Base-by-base conservation (phyloP, 64 coral and sea anemone species). In the Orbicella faveolata region DNA sequence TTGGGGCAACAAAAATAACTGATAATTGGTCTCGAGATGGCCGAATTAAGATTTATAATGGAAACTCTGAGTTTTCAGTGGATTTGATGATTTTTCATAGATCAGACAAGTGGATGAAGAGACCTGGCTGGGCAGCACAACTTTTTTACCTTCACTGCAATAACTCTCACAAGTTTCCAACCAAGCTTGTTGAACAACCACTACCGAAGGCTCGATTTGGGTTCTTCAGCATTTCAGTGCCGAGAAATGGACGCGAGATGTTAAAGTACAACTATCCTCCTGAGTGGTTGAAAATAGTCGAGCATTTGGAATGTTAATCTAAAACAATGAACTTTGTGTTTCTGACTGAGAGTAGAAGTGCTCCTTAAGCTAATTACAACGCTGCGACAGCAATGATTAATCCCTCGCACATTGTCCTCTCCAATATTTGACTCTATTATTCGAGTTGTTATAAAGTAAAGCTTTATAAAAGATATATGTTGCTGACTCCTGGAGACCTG, bases 251-350 rank as follows among this genome's bases (percentile, higher is more conserved):
- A 53, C 4, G 10, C 52, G 88, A 89, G 67, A n/a, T 89, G 9
- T 64, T 89, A 1, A 89, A 89, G 11, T 79, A 89, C 19, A 26
- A 79, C 0, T 89, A 89, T 52, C 88, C 75, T 34, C 6, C 79
- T 23, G 52, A 89, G 13, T 89, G 88, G 88, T 89, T 75, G 88
- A 89, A 79, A 44, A 63, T 79, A 35, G 75, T 79, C 10, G 35
- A 77, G 26, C 88, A 75, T 7, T 15, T 11, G 7, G 75, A 73
- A 21, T 89, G 88, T 79, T 87, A 34, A 89, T 66, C 21, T 66
- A 23, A 10, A 53, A 10, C 52, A 53, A 53, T 53, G 4, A 53
- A 6, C 52, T 6, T 6, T 53, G 52, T 6, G 10, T 53, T 6
- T 4, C 52, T 30, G 30, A 30, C 30, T 30, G 30, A 30, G 30